Evolutionary conservation across 2,888 invertebrate genomes (phyloP), one percentile per base, ranked within the genome.

Genomic region (Drosophila mercatorum): DNA sequence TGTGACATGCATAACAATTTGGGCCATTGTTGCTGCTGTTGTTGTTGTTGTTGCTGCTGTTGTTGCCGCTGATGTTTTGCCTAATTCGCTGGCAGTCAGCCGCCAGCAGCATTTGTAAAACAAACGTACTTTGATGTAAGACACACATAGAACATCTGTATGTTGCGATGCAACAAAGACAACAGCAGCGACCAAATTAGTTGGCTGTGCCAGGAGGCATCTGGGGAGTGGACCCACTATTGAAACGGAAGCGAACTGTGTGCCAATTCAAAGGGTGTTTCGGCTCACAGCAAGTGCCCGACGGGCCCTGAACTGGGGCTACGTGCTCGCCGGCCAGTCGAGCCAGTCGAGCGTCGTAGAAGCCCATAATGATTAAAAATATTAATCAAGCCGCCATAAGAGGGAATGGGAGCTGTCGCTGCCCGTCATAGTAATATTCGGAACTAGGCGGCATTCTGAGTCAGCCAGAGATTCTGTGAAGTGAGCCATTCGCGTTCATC

Each of bases 81-180:
- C 75, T 88, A 88, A 81, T 85, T 83, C 72, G 61, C 83, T 56
- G 66, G 52, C 88, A 76, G 78, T 67, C 67, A 67, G 79, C 69
- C 72, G 78, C 68, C 67, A 67, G 79, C 69, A 81, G 69, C 65
- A 67, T 65, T 68, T 68, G 69, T 61, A 47, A 88, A 75, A 72
- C 83, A 83, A 88, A 85, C 74, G 80, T 85, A 85, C 88, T 83
- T 83, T 83, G 83, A 88, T 89, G 90, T 88, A 83, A 83, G 63
- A 74, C 74, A 88, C 74, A 88, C 69, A 82, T 57, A 69, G 68
- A 67, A 72, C 78, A 81, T 61, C 57, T 80, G 80, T 53, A 70
- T 55, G 43, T 53, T 47, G 70, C 55, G 68, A 67, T 68, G 51
- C 53, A 68, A 57, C 80, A 49, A 51, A 68, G 67, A 46, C 57